Evolutionary conservation across 2,113 vertebrate species (phyloP).

Genomic region (Beaufortia kweichowensis): DNA sequence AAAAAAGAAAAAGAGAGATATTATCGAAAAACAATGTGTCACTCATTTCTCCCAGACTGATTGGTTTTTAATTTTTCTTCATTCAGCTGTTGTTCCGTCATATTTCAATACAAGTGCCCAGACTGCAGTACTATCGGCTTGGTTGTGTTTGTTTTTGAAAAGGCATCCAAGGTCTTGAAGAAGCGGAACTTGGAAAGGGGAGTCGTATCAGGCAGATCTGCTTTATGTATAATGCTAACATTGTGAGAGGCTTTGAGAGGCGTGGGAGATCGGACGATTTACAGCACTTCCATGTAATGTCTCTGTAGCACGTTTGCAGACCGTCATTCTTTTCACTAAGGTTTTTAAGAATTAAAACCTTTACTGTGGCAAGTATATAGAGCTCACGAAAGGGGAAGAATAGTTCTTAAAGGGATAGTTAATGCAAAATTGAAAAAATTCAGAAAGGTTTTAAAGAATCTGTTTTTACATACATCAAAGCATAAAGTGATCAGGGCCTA

Average conservation of each 20-base stretch:
- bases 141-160: conserved; percentile 37
- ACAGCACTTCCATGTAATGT: conserved; percentile 28
- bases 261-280: conserved; percentile 43
- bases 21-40: conserved; percentile 58
- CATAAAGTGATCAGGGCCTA: too few relatives aligned
- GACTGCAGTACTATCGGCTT: neutral
- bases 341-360: neutral
- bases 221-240: conserved; percentile 62
- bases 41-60: conserved; percentile 56
- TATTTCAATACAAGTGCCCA: conserved; percentile 27
- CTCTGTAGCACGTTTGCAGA: conserved; percentile 28
- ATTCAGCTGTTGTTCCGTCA: conserved; percentile 43
- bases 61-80: conserved; percentile 59
- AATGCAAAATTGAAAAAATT: too few relatives aligned
- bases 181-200: conserved; percentile 19
- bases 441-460: too few relatives aligned
- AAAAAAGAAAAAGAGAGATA: conserved; percentile 51
- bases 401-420: too few relatives aligned
- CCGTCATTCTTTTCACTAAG: conserved; percentile 1
- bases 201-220: conserved; percentile 65
- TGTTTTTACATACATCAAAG: too few relatives aligned
- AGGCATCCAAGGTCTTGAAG: conserved; percentile 22
- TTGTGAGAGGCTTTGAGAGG: conserved; percentile 62
- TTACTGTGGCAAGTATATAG: neutral
- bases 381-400: neutral